Evolutionary conservation across 2,888 invertebrate genomes (phyloP).

Genomic region (Idaea aversata): DNA sequence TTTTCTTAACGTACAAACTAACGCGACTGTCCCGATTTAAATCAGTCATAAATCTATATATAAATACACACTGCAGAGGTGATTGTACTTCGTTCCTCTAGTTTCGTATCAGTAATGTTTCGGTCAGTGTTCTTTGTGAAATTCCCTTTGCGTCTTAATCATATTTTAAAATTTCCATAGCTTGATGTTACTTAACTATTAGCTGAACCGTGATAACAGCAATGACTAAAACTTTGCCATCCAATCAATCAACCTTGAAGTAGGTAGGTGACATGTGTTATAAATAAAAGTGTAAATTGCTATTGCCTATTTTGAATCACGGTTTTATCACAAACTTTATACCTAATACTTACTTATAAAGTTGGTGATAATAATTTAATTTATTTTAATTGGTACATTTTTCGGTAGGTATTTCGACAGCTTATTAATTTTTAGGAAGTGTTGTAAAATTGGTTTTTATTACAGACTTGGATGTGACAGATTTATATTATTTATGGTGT

Average conservation of each 20-base stretch:
- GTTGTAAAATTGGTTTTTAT: not conserved
- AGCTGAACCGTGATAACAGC: not conserved
- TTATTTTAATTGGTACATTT: not conserved
- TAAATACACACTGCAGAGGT: not conserved
- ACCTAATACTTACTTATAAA: too few relatives aligned
- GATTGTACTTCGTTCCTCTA: not conserved
- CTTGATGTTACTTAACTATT: not conserved
- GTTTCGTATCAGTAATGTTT: not conserved
- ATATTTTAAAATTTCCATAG: not conserved
- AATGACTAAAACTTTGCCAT: not conserved
- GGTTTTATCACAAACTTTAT: not conserved
- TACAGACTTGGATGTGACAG: not conserved
- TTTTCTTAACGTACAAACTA: not conserved
- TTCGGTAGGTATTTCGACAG: not conserved
- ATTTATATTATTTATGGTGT: not conserved
- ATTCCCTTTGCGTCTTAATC: not conserved
- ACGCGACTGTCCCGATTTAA: not conserved
- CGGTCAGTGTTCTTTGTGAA: not conserved
- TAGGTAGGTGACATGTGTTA: not conserved
- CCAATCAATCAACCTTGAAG: not conserved
- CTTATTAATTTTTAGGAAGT: not conserved
- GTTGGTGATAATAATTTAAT: too few relatives aligned
- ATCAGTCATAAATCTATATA: not conserved
- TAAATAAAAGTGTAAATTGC: not conserved
- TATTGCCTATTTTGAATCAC: not conserved